A percentile compares a stretch with the other conserved stretches of the same genome.
Conservation (phyloP, 2,888 invertebrate species). For the Cactoblastis cactorum region DNA sequence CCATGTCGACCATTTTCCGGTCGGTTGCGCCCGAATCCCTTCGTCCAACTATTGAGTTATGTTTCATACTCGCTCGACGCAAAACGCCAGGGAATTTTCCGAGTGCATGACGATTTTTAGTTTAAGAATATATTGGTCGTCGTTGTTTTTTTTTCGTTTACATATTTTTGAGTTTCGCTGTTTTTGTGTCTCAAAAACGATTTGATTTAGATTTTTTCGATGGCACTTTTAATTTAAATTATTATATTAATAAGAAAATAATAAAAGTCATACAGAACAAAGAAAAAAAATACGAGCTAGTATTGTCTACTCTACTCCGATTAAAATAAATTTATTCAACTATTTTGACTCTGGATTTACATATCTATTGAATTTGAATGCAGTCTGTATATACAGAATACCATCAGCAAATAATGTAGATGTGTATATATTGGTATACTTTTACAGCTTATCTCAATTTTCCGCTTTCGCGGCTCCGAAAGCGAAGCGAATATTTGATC, state of each 20-base stretch:
- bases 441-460: slow-evolving; percentile 59
- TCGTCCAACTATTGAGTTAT: slow-evolving; percentile 65
- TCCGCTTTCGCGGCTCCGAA: slow-evolving; percentile 56
- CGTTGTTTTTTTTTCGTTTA: not conserved
- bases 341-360: no score
- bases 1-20: slow-evolving; percentile 69
- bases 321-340: no score
- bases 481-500: slow-evolving; percentile 60
- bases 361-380: no score
- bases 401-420: no score
- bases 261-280: no score
- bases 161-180: not conserved
- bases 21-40: slow-evolving; percentile 60
- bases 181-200: no score
- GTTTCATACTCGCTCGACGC: slow-evolving; percentile 52
- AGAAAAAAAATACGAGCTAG: no score
- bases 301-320: no score
- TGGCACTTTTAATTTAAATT: no score
- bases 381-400: no score
- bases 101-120: slow-evolving; percentile 15
- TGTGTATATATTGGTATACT: slow-evolving; percentile 31
- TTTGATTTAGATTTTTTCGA: no score
- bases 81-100: slow-evolving; percentile 33
- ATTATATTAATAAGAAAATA: no score
- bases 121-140: not conserved